Evolutionary conservation across 2,888 invertebrate species (phyloP).

Genomic region (Chymomyza caudatula): DNA sequence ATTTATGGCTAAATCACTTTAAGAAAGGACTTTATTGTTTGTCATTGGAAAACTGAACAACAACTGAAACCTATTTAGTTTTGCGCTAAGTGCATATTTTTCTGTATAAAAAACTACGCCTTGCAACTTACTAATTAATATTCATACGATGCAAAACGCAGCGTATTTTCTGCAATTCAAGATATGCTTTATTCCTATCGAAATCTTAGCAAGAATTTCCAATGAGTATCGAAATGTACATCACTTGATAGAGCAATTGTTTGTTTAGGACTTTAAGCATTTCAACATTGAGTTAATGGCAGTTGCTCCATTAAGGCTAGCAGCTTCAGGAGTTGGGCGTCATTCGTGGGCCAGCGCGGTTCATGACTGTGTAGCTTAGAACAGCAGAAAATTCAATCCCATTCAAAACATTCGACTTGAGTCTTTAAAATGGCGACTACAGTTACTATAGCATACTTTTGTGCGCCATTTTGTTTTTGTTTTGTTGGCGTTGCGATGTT

Average conservation of each 20-base stretch:
- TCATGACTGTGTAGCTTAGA: not conserved
- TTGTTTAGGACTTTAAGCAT: not conserved
- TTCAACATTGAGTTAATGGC: not conserved
- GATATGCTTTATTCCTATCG: not conserved
- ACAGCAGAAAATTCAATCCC: not conserved
- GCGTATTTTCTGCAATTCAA: not conserved
- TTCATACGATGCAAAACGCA: slow-evolving; percentile 41
- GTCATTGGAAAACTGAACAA: too few relatives aligned
- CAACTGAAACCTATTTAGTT: too few relatives aligned
- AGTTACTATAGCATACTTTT: slow-evolving; percentile 51
- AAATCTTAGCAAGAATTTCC: not conserved
- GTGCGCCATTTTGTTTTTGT: slow-evolving; percentile 20
- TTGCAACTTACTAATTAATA: slow-evolving; percentile 35
- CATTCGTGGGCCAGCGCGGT: not conserved
- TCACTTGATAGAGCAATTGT: not conserved
- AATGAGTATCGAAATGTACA: not conserved
- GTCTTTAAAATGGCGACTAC: not conserved
- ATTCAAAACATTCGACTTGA: not conserved
- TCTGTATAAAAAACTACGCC: too few relatives aligned
- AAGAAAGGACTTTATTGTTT: too few relatives aligned
- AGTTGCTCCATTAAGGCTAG: not conserved
- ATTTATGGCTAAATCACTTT: too few relatives aligned
- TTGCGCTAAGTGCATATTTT: slow-evolving; percentile 1
- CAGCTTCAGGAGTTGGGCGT: not conserved
- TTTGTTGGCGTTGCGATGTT: not conserved